A percentile compares a stretch with the other conserved stretches of the same genome.
Conservation (phyloP, 1,140 invertebrate species). For the Gryllus bimaculatus region DNA sequence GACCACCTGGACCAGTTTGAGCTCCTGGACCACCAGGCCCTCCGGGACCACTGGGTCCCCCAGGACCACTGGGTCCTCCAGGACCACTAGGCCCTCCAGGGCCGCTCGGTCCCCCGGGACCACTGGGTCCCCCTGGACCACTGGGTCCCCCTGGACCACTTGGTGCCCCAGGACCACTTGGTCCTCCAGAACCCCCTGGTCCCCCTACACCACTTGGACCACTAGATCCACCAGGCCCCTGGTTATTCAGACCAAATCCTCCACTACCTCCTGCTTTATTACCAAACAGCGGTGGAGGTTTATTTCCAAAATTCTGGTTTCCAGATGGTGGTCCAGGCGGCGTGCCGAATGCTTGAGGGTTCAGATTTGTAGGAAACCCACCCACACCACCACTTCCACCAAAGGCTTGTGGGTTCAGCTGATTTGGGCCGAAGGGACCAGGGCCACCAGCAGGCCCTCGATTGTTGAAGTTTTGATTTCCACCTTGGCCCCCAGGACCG, state of each 20-base stretch:
- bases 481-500: not conserved
- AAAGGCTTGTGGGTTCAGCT: not conserved
- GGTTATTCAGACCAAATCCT: not conserved
- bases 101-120: not conserved
- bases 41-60: not conserved
- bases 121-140: not conserved
- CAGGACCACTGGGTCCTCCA: not conserved
- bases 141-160: not conserved
- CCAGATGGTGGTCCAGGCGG: not conserved
- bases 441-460: no score
- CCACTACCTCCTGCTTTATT: constrained; percentile 5
- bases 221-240: constrained; percentile 13
- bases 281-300: not conserved
- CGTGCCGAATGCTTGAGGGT: not conserved
- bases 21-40: constrained; percentile 25
- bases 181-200: constrained; percentile 23
- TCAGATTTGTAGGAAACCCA: not conserved
- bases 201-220: constrained; percentile 27
- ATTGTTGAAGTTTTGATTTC: not conserved
- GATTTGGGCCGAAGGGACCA: not conserved
- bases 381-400: not conserved
- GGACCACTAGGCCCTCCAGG: not conserved
- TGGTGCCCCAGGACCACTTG: constrained; percentile 25
- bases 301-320: not conserved
- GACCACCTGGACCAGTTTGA: constrained; percentile 24